Evolutionary conservation across 2,888 invertebrate genomes (phyloP).

Genomic region (Tromatobia lineatoria): DNA sequence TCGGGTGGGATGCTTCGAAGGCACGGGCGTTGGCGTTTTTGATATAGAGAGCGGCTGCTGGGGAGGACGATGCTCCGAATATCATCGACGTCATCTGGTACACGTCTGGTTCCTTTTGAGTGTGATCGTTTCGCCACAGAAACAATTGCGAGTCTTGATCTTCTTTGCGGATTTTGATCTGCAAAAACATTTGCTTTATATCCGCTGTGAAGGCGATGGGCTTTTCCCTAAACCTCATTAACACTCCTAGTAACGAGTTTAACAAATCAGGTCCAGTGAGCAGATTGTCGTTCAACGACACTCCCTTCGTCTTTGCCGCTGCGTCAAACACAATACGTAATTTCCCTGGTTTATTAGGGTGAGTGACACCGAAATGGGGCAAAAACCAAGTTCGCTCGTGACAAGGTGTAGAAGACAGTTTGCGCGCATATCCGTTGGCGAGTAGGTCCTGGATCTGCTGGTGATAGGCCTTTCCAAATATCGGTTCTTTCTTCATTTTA

Average conservation of each 20-base stretch:
- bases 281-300: constrained; percentile 63
- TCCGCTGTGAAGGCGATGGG: constrained; percentile 68
- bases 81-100: constrained; percentile 73
- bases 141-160: constrained; percentile 73
- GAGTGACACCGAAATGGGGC: constrained; percentile 71
- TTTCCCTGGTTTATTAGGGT: constrained; percentile 73
- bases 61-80: constrained; percentile 63
- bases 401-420: background rate
- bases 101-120: constrained; percentile 35
- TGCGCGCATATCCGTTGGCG: constrained; percentile 12
- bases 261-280: constrained; percentile 79
- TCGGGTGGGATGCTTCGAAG: constrained; percentile 36
- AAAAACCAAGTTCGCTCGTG: constrained; percentile 51
- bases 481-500: constrained; percentile 28
- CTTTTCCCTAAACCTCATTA: constrained; percentile 80
- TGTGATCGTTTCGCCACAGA: constrained; percentile 62
- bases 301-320: constrained; percentile 67
- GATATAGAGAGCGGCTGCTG: constrained; percentile 52
- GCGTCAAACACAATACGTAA: constrained; percentile 76
- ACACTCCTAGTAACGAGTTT: constrained; percentile 76
- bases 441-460: constrained; percentile 20
- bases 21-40: constrained; percentile 66
- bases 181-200: too few relatives aligned
- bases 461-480: background rate
- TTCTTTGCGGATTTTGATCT: constrained; percentile 69